These are phyloP conservation scores for Varanus komodoensis DNA, from an alignment of 2,113 vertebrate species.

Conservation along the genomic window DNA sequence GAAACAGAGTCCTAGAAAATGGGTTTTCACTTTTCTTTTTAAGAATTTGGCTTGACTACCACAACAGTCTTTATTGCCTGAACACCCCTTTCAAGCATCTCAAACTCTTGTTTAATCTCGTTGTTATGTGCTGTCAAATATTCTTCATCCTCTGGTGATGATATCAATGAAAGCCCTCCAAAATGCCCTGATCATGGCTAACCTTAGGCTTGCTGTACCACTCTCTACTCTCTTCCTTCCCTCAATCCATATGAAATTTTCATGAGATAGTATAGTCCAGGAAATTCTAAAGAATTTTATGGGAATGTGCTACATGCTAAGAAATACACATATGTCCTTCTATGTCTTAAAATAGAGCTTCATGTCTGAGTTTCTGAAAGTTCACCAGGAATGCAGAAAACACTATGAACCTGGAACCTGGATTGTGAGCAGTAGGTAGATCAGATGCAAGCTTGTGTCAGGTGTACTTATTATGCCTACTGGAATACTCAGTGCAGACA, in stretches of 20 bases:
- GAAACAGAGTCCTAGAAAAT: not conserved
- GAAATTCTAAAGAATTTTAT: not conserved
- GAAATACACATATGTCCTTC: not conserved
- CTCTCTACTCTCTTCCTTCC: not conserved
- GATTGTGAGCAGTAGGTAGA: not conserved
- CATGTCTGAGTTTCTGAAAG: too few relatives aligned
- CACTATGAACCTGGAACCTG: not conserved
- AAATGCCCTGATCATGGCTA: too few relatives aligned
- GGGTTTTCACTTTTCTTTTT: not conserved
- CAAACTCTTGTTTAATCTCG: too few relatives aligned
- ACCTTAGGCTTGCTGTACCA: too few relatives aligned
- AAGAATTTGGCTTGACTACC: too few relatives aligned
- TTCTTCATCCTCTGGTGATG: too few relatives aligned
- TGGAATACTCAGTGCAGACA: too few relatives aligned
- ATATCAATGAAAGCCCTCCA: too few relatives aligned
- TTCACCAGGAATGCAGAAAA: not conserved
- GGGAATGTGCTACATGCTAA: not conserved
- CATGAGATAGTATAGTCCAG: not conserved
- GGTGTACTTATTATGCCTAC: not conserved
- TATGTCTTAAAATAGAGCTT: not conserved
- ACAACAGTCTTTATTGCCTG: too few relatives aligned
- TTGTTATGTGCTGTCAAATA: too few relatives aligned
- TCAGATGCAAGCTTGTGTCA: not conserved
- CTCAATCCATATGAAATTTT: not conserved
- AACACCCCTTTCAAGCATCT: too few relatives aligned